Evolutionary conservation across 2,113 vertebrate genomes (phyloP).

Genomic region (Myrmecophaga tridactyla): DNA sequence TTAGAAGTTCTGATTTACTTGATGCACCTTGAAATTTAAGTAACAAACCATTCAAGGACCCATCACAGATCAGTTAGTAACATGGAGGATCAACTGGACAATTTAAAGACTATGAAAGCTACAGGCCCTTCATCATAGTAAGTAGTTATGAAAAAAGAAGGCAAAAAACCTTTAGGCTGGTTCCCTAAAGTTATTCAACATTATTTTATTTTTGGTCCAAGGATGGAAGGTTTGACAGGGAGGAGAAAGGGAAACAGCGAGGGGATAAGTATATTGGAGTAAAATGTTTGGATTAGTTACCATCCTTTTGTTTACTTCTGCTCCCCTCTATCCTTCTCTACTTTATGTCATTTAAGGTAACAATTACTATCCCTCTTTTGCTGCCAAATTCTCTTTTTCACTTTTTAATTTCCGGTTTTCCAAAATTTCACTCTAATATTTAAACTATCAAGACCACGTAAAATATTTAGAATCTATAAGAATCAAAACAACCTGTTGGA

Average conservation of each 20-base stretch:
- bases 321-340: background rate
- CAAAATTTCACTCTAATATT: background rate
- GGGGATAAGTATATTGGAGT: background rate
- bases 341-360: background rate
- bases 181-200: background rate
- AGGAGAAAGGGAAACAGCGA: background rate
- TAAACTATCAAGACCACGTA: background rate
- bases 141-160: background rate
- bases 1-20: background rate
- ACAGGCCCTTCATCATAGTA: slow-evolving; percentile 1
- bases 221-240: background rate
- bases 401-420: slow-evolving; percentile 23
- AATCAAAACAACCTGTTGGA: background rate
- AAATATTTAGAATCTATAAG: background rate
- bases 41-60: background rate
- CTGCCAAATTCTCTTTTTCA: background rate
- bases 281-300: background rate
- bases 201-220: slow-evolving; percentile 16
- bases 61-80: background rate
- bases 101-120: background rate
- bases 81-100: background rate
- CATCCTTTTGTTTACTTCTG: background rate
- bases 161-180: background rate
- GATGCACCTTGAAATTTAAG: background rate
- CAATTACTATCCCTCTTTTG: background rate